Percentiles rank a stretch among this genome's conserved stretches.
These are phyloP conservation scores for Drosophila vallismaia DNA, from an alignment of 2,888 invertebrate genomes.

Conservation along the genomic window DNA sequence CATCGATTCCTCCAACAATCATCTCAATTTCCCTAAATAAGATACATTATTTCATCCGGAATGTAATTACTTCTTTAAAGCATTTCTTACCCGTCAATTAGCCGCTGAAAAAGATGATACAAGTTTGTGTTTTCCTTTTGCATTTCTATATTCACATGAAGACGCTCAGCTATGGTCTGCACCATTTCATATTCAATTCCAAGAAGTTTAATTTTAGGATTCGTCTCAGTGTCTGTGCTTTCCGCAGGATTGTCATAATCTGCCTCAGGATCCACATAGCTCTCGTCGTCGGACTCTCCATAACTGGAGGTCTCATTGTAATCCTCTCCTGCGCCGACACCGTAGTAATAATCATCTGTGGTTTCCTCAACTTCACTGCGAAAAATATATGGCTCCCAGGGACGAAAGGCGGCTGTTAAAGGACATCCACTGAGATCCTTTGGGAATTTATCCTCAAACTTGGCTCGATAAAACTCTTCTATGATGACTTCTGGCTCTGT, in stretches of 20 bases:
- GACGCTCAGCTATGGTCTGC: slow-evolving; percentile 77
- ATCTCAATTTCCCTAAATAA: slow-evolving; percentile 78
- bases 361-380: slow-evolving; percentile 28
- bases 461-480: slow-evolving; percentile 63
- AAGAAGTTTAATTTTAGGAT: slow-evolving; percentile 42
- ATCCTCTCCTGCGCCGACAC: background rate
- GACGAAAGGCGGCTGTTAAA: slow-evolving; percentile 76
- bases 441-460: slow-evolving; percentile 81
- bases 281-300: slow-evolving; percentile 27
- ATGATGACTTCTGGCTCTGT: slow-evolving; percentile 40
- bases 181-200: slow-evolving; percentile 82
- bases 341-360: slow-evolving; percentile 35
- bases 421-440: slow-evolving; percentile 80
- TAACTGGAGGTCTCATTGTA: slow-evolving; percentile 41
- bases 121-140: slow-evolving; percentile 74
- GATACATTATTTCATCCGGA: too few relatives aligned
- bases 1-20: slow-evolving; percentile 82
- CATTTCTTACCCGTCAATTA: slow-evolving; percentile 76
- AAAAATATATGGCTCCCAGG: slow-evolving; percentile 82
- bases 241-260: background rate
- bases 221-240: slow-evolving; percentile 2
- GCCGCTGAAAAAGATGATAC: slow-evolving; percentile 77
- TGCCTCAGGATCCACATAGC: slow-evolving; percentile 16
- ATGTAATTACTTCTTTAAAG: background rate
- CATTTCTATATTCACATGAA: slow-evolving; percentile 78